Evolutionary conservation across 2,113 vertebrate species (phyloP).

Genomic region (Psammodynastes pulverulentus): DNA sequence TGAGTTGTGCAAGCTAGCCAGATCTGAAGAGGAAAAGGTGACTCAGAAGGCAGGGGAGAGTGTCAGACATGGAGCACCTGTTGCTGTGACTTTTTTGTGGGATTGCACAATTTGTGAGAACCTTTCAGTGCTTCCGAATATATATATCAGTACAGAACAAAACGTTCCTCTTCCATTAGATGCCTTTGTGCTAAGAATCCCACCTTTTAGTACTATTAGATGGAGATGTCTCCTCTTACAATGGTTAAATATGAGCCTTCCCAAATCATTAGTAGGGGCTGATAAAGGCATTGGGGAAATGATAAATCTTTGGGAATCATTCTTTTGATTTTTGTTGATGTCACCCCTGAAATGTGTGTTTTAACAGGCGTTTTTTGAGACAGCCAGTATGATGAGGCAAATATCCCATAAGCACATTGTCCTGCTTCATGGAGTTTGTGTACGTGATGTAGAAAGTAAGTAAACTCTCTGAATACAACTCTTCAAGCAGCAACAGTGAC

Average conservation of each 20-base stretch:
- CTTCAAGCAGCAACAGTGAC: not conserved
- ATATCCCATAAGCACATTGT: conserved; percentile 96
- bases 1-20: not conserved
- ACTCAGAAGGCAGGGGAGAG: not conserved
- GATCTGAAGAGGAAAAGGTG: not conserved
- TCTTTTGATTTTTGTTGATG: not conserved
- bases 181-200: not conserved
- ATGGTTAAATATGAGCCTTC: not conserved
- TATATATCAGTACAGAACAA: not conserved
- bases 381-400: conserved; percentile 96
- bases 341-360: not conserved
- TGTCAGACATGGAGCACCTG: not conserved
- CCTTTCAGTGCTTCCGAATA: not conserved
- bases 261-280: not conserved
- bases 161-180: not conserved
- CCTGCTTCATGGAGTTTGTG: conserved; percentile 91
- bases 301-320: not conserved
- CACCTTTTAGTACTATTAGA: not conserved
- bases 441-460: conserved; percentile 92
- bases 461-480: fast-evolving
- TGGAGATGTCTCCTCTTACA: not conserved
- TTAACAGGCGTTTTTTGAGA: conserved; percentile 92
- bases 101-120: not conserved
- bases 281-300: not conserved
- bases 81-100: not conserved